Conservation (phyloP, 2,888 invertebrate species). For the Dendrolimus pini region DNA sequence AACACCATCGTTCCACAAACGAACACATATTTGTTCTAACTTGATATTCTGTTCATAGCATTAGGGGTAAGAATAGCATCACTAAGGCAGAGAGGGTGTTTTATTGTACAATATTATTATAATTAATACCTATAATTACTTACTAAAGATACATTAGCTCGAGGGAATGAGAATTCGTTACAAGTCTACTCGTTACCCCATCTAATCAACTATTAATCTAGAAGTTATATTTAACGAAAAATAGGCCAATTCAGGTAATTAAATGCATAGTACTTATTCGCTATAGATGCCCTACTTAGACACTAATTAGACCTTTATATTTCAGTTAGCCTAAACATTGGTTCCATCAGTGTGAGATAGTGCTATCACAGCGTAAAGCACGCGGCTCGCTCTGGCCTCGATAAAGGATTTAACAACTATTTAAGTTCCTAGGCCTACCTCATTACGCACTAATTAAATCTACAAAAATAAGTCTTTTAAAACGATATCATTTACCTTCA, state of each 20-base stretch:
- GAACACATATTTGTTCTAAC: constrained; percentile 36
- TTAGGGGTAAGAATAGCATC: constrained; percentile 66
- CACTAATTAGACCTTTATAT: constrained; percentile 49
- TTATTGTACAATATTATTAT: constrained; percentile 67
- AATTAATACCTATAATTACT: constrained; percentile 53
- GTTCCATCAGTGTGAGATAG: constrained; percentile 49
- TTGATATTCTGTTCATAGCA: constrained; percentile 56
- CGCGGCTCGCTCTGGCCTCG: constrained; percentile 5
- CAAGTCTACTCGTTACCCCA: constrained; percentile 26
- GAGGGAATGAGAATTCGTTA: constrained; percentile 30
- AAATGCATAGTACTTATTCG: constrained; percentile 33
- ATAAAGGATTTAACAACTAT: background rate
- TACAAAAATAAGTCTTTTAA: background rate
- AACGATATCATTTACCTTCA: background rate
- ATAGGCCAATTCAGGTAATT: constrained; percentile 42
- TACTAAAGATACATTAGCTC: constrained; percentile 38
- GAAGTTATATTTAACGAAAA: constrained; percentile 23
- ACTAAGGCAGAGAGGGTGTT: constrained; percentile 73
- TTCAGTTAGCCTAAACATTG: constrained; percentile 58
- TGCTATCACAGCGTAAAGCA: constrained; percentile 32
- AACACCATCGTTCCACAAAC: no score
- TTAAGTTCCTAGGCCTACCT: background rate
- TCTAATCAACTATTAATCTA: constrained; percentile 35
- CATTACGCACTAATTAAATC: background rate
- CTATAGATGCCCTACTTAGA: constrained; percentile 36